A percentile compares a stretch with the other conserved stretches of the same genome.
Evolutionary conservation across 2,113 vertebrate species (phyloP).

Genomic region (Agelaius tricolor): DNA sequence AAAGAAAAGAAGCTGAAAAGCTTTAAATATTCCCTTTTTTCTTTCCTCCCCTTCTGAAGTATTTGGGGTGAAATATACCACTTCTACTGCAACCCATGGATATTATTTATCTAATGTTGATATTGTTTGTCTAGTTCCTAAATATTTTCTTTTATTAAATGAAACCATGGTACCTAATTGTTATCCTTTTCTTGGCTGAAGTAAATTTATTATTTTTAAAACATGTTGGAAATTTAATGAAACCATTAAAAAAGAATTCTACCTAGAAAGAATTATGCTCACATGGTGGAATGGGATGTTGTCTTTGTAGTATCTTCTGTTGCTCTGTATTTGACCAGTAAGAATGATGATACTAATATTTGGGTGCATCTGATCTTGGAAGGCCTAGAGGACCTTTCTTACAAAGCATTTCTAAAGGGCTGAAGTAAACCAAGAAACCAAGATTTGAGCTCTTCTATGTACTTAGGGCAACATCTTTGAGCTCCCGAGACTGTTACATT

Average conservation of each 20-base stretch:
- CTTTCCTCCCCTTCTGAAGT: not conserved
- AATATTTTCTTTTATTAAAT: not conserved
- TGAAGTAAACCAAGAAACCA: not conserved
- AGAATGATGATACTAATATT: not conserved
- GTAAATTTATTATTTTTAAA: not conserved
- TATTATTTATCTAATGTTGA: not conserved
- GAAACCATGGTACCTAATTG: not conserved
- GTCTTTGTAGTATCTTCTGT: not conserved
- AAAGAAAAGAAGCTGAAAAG: not conserved
- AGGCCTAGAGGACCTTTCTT: not conserved
- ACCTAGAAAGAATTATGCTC: not conserved
- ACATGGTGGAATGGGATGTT: not conserved
- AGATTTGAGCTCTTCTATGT: not conserved
- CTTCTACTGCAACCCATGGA: not conserved
- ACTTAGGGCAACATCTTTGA: not conserved
- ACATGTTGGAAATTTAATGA: not conserved
- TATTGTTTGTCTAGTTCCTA: not conserved
- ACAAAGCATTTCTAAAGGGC: not conserved
- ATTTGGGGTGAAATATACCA: not conserved
- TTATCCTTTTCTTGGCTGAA: not conserved
- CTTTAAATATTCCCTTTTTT: not conserved
- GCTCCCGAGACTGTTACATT: not conserved
- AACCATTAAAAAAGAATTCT: not conserved
- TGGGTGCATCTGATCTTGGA: not conserved
- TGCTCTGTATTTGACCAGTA: not conserved